These are phyloP conservation scores for Lepidostoma basale DNA, from an alignment of 1,140 invertebrate genomes.

Conservation along the genomic window DNA sequence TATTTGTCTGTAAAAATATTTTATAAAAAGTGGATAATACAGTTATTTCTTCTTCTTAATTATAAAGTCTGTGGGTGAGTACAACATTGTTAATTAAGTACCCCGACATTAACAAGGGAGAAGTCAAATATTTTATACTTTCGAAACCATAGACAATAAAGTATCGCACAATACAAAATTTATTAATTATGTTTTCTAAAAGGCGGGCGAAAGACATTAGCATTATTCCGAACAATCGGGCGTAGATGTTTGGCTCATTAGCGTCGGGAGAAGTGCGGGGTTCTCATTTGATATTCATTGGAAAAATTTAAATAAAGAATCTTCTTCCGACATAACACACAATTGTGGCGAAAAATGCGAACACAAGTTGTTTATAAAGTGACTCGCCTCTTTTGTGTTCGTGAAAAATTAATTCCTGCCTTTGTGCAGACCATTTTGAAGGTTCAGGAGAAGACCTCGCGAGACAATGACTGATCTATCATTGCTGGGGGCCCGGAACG, in stretches of 20 bases:
- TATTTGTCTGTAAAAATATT: too few relatives aligned
- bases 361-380: constrained; percentile 16
- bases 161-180: too few relatives aligned
- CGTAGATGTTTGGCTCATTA: constrained; percentile 13
- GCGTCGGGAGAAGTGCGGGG: not conserved
- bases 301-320: constrained; percentile 25
- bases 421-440: constrained; percentile 11
- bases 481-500: constrained; percentile 1
- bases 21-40: too few relatives aligned
- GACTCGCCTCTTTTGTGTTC: constrained; percentile 21
- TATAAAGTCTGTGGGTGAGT: too few relatives aligned
- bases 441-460: not conserved
- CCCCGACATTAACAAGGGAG: too few relatives aligned
- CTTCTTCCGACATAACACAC: constrained; percentile 1
- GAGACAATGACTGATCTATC: constrained; percentile 29
- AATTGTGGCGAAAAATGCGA: constrained; percentile 8
- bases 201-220: too few relatives aligned
- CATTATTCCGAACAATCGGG: too few relatives aligned
- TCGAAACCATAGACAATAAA: too few relatives aligned
- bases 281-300: constrained; percentile 23
- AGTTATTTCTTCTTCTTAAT: too few relatives aligned
- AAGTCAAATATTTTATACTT: too few relatives aligned
- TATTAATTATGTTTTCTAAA: too few relatives aligned
- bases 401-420: constrained; percentile 19
- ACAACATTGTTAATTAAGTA: too few relatives aligned